Evolutionary conservation across 2,888 invertebrate genomes (phyloP).

Genomic region (Augiades crinisus): DNA sequence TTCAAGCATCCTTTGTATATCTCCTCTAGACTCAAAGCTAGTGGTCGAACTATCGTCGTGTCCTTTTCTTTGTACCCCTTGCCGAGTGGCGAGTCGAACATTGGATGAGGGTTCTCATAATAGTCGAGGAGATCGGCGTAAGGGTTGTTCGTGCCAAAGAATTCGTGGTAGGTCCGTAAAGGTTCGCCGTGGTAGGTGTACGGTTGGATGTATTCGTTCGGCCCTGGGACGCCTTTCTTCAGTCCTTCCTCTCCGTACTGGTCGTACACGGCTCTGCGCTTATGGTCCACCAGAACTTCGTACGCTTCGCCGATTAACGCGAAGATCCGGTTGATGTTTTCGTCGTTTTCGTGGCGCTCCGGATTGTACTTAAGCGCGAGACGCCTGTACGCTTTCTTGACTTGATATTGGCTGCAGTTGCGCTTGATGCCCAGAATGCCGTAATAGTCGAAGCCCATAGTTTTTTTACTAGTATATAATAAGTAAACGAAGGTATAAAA

Average conservation of each 20-base stretch:
- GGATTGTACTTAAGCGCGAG: constrained; percentile 83
- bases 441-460: constrained; percentile 89
- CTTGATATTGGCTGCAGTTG: constrained; percentile 83
- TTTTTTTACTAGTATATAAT: not conserved
- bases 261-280: constrained; percentile 89
- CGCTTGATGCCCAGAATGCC: constrained; percentile 86
- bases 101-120: constrained; percentile 82
- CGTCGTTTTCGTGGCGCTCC: constrained; percentile 71
- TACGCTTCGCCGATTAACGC: constrained; percentile 88
- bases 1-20: constrained; percentile 89
- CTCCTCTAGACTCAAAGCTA: constrained; percentile 77
- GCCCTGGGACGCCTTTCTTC: constrained; percentile 89
- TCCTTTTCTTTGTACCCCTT: constrained; percentile 84
- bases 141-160: constrained; percentile 92
- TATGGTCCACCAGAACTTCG: constrained; percentile 86
- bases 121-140: constrained; percentile 89
- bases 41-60: constrained; percentile 66
- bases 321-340: constrained; percentile 79
- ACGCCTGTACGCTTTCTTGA: constrained; percentile 85
- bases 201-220: constrained; percentile 84
- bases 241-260: constrained; percentile 94
- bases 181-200: constrained; percentile 92
- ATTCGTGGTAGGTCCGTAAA: constrained; percentile 86
- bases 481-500: not conserved
- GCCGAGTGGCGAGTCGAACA: constrained; percentile 82